A percentile compares a stretch with the other conserved stretches of the same genome.
phyloP scores from a whole-genome alignment of 1,140 invertebrate genomes.

The Pogonus chalceus region DNA sequence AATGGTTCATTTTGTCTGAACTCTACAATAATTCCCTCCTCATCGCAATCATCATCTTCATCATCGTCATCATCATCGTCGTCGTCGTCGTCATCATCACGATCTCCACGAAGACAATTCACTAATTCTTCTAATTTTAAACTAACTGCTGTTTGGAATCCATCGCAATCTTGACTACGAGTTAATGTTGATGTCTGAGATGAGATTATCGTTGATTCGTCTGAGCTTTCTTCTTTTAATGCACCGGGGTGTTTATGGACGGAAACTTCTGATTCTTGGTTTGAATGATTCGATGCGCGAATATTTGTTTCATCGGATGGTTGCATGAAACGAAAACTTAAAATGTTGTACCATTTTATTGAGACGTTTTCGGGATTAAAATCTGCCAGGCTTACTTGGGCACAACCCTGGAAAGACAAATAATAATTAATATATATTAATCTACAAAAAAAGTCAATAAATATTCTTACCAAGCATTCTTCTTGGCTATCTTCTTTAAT shows the following conservation, averaged over 20 bases:
- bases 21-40: slow-evolving; percentile 43
- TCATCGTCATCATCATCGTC: slow-evolving; percentile 44
- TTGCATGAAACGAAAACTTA: slow-evolving; percentile 80
- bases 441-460: neutral
- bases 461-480: slow-evolving; percentile 68
- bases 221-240: slow-evolving; percentile 80
- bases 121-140: slow-evolving; percentile 49
- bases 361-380: slow-evolving; percentile 74
- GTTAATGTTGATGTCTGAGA: slow-evolving; percentile 92
- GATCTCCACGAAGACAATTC: slow-evolving; percentile 39
- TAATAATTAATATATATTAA: slow-evolving; percentile 13
- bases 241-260: slow-evolving; percentile 19
- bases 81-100: slow-evolving; percentile 34
- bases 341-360: slow-evolving; percentile 90
- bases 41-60: slow-evolving; percentile 49
- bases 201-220: slow-evolving; percentile 93
- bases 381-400: slow-evolving; percentile 90
- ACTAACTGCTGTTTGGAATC: slow-evolving; percentile 45
- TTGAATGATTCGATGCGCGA: slow-evolving; percentile 16
- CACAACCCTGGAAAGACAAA: slow-evolving; percentile 65
- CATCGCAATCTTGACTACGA: slow-evolving; percentile 64
- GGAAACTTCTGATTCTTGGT: slow-evolving; percentile 26
- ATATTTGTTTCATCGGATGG: slow-evolving; percentile 28
- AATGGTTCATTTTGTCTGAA: slow-evolving; percentile 42
- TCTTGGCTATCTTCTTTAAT: slow-evolving; percentile 51